phyloP scores from a whole-genome alignment of 2,888 invertebrate species.

The Chesias legatella region DNA sequence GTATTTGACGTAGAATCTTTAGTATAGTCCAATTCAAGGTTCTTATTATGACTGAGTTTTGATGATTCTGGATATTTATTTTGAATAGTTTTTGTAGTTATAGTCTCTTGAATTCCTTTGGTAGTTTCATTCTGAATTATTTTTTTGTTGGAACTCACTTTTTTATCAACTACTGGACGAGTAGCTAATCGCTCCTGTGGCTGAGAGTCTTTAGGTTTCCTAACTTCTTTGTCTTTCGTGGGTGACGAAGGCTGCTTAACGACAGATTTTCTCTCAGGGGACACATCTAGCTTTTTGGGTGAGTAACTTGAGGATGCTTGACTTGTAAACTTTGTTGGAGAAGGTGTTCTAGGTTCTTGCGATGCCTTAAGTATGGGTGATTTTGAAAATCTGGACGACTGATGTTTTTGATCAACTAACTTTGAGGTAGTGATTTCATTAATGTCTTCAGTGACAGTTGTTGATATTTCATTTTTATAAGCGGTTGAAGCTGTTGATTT shows the following conservation, averaged over 20 bases:
- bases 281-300: slow-evolving; percentile 8
- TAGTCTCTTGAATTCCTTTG: slow-evolving; percentile 26
- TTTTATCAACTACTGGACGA: slow-evolving; percentile 15
- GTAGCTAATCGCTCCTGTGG: slow-evolving; percentile 25
- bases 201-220: slow-evolving; percentile 10
- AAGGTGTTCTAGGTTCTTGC: slow-evolving; percentile 14
- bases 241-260: slow-evolving; percentile 11
- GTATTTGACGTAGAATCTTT: slow-evolving; percentile 1
- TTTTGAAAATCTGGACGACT: slow-evolving; percentile 5
- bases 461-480: slow-evolving; percentile 23
- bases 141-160: slow-evolving; percentile 25
- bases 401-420: slow-evolving; percentile 18
- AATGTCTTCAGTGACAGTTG: slow-evolving; percentile 22
- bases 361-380: slow-evolving; percentile 14
- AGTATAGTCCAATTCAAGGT: slow-evolving; percentile 1
- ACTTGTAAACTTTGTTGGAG: slow-evolving; percentile 19
- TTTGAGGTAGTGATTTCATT: slow-evolving; percentile 20
- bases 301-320: slow-evolving; percentile 1
- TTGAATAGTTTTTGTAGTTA: slow-evolving; percentile 17
- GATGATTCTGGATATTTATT: slow-evolving; percentile 15
- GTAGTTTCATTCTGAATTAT: slow-evolving; percentile 14
- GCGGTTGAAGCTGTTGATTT: slow-evolving; percentile 27
- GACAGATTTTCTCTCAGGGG: slow-evolving; percentile 24
- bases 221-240: slow-evolving; percentile 11
- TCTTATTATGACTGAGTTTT: slow-evolving; percentile 2